Base-by-base conservation (phyloP, 2,113 vertebrate genomes). In the Engraulis encrasicolus region DNA sequence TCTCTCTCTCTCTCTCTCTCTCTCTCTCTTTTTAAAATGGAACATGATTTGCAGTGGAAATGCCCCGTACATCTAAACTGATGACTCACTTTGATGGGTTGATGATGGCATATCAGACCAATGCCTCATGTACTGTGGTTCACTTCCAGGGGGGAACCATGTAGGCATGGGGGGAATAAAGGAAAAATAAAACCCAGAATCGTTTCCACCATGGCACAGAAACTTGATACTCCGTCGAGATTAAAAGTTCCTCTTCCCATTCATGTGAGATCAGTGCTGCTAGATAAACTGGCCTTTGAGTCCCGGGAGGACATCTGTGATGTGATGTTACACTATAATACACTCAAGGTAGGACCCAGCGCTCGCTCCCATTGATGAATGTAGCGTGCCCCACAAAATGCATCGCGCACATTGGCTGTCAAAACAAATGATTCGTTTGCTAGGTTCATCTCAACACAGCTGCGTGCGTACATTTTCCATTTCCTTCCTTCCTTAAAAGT, bases 41-140 rank as follows among this genome's bases (percentile, higher is more conserved):
- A 87, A 86, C 89, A 86, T 79, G 86, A 91, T 80, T 61, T 79
- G 18, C 58, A 85, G 86, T 89, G 84, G 87, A 83, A 61, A 85
- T 34, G 0, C 20, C 71, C 71, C 81, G 85, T 79, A 88, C 85
- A 88, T 89, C 85, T 91, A 84, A 78, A 86, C 89, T 85, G 40
- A 82, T 85, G 82, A 82, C 14, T 48, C 49, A 31, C 80, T 87
- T 79, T 90, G 87, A 91, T 89, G 90, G 78, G 61, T 50, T 78
- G 61, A 82, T 78, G 61, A 82, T 81, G 49, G 58, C n/a, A 54
- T 61, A 80, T 79, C 66, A 74, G 66, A 23, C 6, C 9, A 34
- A 2, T 19, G 61, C 61, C 61, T 71, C 27, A 31, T n/a, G n/a
- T n/a, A n/a, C n/a, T n/a, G n/a, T n/a, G n/a, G 27, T 71, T 71